Conservation (phyloP, 1,140 invertebrate species). For the Caerostris darwini region DNA sequence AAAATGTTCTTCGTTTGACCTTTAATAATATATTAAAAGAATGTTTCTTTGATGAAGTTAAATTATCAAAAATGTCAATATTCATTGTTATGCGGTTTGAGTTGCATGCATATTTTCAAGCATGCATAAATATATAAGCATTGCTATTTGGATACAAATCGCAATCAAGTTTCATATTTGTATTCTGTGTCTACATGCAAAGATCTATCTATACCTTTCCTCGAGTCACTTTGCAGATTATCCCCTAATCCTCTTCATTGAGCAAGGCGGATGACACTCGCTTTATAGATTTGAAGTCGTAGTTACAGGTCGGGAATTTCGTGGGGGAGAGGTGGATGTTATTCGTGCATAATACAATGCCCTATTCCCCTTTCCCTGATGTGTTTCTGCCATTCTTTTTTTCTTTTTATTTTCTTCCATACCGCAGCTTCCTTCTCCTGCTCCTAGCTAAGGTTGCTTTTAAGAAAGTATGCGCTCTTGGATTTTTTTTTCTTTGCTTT, state of each 20-base stretch:
- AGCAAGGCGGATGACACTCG: constrained; percentile 53
- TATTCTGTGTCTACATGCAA: too few relatives aligned
- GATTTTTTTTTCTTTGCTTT: constrained; percentile 41
- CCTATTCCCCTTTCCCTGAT: constrained; percentile 70
- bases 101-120: too few relatives aligned
- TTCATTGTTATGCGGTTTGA: too few relatives aligned
- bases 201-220: too few relatives aligned
- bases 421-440: neutral
- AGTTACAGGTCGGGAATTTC: constrained; percentile 65
- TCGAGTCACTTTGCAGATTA: neutral
- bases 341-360: constrained; percentile 69
- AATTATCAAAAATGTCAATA: too few relatives aligned
- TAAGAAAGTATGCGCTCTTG: constrained; percentile 70
- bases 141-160: too few relatives aligned
- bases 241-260: constrained; percentile 10
- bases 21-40: too few relatives aligned
- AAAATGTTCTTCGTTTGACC: too few relatives aligned
- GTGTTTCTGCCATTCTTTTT: constrained; percentile 70
- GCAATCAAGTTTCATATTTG: too few relatives aligned
- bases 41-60: too few relatives aligned
- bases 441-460: neutral
- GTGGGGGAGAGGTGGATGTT: constrained; percentile 63
- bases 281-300: constrained; percentile 62
- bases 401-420: neutral
- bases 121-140: too few relatives aligned